These are phyloP conservation scores for Heliconius hewitsoni DNA, from an alignment of 1,140 invertebrate genomes.

Conservation along the genomic window DNA sequence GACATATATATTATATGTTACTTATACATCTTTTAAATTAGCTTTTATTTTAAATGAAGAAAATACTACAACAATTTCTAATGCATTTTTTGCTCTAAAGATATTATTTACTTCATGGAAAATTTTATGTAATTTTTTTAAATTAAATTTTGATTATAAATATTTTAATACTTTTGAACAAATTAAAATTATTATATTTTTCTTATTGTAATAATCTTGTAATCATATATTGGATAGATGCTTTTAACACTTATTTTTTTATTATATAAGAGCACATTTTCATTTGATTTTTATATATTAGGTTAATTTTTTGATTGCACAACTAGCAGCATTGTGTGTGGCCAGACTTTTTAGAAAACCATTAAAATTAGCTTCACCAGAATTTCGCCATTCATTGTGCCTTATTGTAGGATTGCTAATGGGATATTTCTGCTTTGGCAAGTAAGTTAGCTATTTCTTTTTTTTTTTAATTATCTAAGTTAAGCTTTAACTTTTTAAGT, in stretches of 20 bases:
- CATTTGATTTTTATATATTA: slow-evolving; percentile 79
- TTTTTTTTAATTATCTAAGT: not conserved
- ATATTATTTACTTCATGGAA: too few relatives aligned
- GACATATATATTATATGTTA: not conserved
- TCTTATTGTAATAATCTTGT: not conserved
- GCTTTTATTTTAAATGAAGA: not conserved
- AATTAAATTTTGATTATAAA: too few relatives aligned
- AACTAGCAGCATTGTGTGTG: slow-evolving; percentile 88
- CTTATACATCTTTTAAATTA: not conserved
- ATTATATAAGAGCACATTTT: slow-evolving; percentile 40
- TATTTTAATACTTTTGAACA: too few relatives aligned
- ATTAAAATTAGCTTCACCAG: slow-evolving; percentile 86
- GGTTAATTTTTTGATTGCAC: slow-evolving; percentile 92
- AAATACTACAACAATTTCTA: too few relatives aligned
- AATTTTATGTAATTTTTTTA: too few relatives aligned
- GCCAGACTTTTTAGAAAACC: slow-evolving; percentile 88
- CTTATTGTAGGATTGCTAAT: slow-evolving; percentile 88
- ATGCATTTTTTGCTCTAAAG: too few relatives aligned
- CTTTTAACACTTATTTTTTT: slow-evolving; percentile 7
- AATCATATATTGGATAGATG: not conserved
- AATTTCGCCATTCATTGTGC: slow-evolving; percentile 88
- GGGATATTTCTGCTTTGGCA: slow-evolving; percentile 94
- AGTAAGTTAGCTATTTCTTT: slow-evolving; percentile 80
- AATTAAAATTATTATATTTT: not conserved
- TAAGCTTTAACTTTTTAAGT: not conserved